phyloP scores from a whole-genome alignment of 2,113 vertebrate genomes.

The Percina caprodes region DNA sequence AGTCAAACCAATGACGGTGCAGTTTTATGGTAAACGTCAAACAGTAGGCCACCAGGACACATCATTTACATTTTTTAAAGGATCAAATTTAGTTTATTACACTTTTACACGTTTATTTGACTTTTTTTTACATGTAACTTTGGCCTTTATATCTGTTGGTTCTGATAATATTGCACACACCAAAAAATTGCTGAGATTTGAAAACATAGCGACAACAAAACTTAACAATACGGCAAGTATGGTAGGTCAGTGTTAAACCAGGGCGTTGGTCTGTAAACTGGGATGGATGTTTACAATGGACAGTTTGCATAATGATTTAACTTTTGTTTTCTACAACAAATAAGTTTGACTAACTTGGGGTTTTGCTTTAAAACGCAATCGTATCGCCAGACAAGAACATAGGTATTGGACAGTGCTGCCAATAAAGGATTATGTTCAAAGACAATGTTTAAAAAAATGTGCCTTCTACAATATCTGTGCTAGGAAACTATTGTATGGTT shows the following conservation, averaged over 20 bases:
- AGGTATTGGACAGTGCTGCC: background rate
- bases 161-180: background rate
- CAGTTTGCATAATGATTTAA: background rate
- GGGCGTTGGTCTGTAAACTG: background rate
- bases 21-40: background rate
- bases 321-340: background rate
- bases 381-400: background rate
- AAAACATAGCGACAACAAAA: background rate
- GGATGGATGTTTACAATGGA: conserved; percentile 5
- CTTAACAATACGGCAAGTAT: background rate
- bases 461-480: background rate
- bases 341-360: background rate
- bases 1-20: background rate
- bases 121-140: too few relatives aligned
- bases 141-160: conserved; percentile 5
- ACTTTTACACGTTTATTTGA: too few relatives aligned
- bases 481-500: background rate
- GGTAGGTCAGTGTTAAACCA: background rate
- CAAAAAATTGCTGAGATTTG: background rate
- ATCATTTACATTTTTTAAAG: background rate
- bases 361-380: conserved; percentile 1
- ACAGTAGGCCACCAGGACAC: background rate
- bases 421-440: background rate
- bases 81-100: background rate
- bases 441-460: background rate